Evolutionary conservation across 2,888 invertebrate genomes (phyloP).

Genomic region (Craniophora ligustri): DNA sequence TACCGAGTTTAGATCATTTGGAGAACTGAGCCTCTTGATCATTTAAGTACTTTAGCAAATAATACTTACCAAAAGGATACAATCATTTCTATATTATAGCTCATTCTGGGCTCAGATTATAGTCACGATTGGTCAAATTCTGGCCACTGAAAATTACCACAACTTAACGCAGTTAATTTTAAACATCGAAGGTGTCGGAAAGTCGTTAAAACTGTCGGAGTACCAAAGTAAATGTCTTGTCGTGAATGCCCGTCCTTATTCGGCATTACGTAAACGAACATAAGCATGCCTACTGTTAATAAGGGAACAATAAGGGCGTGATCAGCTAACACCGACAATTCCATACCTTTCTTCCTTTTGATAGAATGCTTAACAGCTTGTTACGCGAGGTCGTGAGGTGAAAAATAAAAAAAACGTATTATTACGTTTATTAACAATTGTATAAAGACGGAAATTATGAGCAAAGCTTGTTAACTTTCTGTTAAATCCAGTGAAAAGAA

Average conservation of each 20-base stretch:
- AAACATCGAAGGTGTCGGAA: not conserved
- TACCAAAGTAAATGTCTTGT: not conserved
- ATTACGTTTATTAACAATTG: conserved; percentile 29
- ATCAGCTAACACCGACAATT: conserved; percentile 39
- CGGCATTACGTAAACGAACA: conserved; percentile 17
- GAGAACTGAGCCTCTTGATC: too few relatives aligned
- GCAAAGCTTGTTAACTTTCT: conserved; percentile 46
- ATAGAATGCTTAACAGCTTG: conserved; percentile 68
- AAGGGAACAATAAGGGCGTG: conserved; percentile 51
- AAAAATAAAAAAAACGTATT: conserved; percentile 40
- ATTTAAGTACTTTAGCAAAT: too few relatives aligned
- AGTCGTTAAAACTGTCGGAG: not conserved
- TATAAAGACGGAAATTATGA: conserved; percentile 23
- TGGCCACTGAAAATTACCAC: not conserved
- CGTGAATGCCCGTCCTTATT: conserved; percentile 31
- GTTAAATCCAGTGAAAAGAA: conserved; percentile 33
- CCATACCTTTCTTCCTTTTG: conserved; percentile 55
- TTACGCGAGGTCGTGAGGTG: conserved; percentile 58
- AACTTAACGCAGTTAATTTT: not conserved
- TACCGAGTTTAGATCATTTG: too few relatives aligned
- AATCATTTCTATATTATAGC: too few relatives aligned
- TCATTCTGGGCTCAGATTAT: too few relatives aligned
- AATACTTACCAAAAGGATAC: too few relatives aligned
- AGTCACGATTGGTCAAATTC: too few relatives aligned
- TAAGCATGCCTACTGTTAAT: conserved; percentile 45